Percentiles rank a stretch among this genome's conserved stretches.
These are phyloP conservation scores for Syncerus caffer DNA, from an alignment of 2,797 vertebrate genomes.

Conservation along the genomic window DNA sequence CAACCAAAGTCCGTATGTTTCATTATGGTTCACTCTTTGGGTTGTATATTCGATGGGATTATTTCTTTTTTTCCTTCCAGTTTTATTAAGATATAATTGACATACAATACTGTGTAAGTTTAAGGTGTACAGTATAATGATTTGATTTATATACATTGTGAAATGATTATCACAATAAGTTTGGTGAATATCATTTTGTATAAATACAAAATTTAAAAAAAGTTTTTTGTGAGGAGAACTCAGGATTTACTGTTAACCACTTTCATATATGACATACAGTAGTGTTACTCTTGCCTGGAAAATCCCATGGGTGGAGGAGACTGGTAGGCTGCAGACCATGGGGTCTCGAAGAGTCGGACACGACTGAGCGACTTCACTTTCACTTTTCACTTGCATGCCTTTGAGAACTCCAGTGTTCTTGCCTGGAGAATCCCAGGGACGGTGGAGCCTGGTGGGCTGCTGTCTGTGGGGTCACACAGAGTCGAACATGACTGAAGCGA, in stretches of 20 bases:
- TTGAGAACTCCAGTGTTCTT: too few relatives aligned
- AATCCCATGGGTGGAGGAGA: too few relatives aligned
- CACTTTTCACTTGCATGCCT: too few relatives aligned
- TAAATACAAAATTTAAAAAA: not conserved
- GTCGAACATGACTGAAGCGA: too few relatives aligned
- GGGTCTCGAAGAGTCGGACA: too few relatives aligned
- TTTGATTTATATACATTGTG: not conserved
- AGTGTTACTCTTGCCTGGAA: not conserved
- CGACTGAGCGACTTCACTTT: too few relatives aligned
- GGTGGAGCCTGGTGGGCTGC: too few relatives aligned
- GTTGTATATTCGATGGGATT: not conserved
- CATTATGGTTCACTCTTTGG: not conserved
- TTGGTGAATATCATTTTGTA: not conserved
- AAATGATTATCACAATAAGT: not conserved
- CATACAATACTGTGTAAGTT: not conserved
- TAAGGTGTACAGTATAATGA: not conserved
- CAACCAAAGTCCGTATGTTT: not conserved
- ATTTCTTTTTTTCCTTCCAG: not conserved
- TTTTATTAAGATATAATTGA: not conserved
- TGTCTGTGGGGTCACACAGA: too few relatives aligned
- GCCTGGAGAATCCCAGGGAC: too few relatives aligned
- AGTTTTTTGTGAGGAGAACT: not conserved
- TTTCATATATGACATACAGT: not conserved
- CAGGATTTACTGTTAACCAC: not conserved
- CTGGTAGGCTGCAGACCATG: too few relatives aligned